These are phyloP conservation scores for Zosterops borbonicus DNA, from an alignment of 2,113 vertebrate genomes.

Conservation along the genomic window DNA sequence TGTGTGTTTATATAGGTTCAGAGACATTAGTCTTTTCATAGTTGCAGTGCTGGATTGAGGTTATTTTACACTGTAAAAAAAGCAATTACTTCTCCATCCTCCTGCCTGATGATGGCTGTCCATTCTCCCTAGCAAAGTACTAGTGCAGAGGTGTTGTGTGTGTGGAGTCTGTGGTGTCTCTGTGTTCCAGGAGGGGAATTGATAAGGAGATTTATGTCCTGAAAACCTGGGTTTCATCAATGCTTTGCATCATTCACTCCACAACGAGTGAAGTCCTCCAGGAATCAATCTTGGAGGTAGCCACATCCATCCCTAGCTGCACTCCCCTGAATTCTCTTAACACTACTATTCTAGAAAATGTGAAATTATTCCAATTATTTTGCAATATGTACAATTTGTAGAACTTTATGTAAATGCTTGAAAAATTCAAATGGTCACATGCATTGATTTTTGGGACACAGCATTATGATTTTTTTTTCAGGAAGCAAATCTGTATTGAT, in stretches of 20 bases:
- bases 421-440: not conserved
- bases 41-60: not conserved
- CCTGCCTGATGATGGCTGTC: not conserved
- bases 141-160: not conserved
- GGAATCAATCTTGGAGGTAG: not conserved
- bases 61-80: not conserved
- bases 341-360: not conserved
- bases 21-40: not conserved
- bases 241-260: not conserved
- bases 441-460: not conserved
- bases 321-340: not conserved
- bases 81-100: not conserved
- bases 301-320: not conserved
- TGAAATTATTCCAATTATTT: not conserved
- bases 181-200: not conserved
- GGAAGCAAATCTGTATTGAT: not conserved
- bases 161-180: not conserved
- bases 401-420: not conserved
- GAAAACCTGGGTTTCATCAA: not conserved
- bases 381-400: not conserved
- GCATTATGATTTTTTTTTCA: not conserved
- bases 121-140: not conserved
- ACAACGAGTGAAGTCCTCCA: accelerated
- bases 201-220: not conserved
- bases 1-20: not conserved